A percentile compares a stretch with the other conserved stretches of the same genome.
phyloP scores from a whole-genome alignment of 2,888 invertebrate genomes.

The Eristalis arbustorum region DNA sequence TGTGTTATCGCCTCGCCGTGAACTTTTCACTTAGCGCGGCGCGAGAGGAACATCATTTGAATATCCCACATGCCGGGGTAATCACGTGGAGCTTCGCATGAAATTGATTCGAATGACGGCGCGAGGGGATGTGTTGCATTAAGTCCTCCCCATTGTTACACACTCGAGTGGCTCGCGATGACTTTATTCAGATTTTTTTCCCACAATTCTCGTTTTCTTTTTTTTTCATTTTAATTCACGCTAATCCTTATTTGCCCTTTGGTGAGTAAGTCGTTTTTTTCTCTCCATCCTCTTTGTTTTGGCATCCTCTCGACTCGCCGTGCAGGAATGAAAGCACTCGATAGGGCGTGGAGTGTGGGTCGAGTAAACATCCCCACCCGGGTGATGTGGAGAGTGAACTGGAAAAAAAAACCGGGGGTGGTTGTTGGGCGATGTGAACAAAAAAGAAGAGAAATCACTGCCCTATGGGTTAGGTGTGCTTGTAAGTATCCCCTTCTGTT shows the following conservation, averaged over 20 bases:
- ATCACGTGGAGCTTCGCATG: constrained; percentile 43
- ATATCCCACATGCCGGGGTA: constrained; percentile 49
- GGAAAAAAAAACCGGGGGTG: not conserved
- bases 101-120: constrained; percentile 50
- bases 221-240: constrained; percentile 49
- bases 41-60: constrained; percentile 35
- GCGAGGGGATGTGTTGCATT: constrained; percentile 1
- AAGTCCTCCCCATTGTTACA: constrained; percentile 24
- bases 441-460: constrained; percentile 25
- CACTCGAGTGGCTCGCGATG: constrained; percentile 45
- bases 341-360: not conserved
- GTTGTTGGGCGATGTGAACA: not conserved
- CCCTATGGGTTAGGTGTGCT: constrained; percentile 19
- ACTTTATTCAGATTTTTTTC: constrained; percentile 60
- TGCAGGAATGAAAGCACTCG: constrained; percentile 35
- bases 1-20: constrained; percentile 25
- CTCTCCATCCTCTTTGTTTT: constrained; percentile 13
- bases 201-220: constrained; percentile 32
- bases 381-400: not conserved
- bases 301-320: constrained; percentile 33
- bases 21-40: constrained; percentile 64
- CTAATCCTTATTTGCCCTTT: constrained; percentile 66
- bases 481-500: constrained; percentile 37
- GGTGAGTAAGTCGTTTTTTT: constrained; percentile 12
- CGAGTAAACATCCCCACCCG: constrained; percentile 51